A percentile compares a stretch with the other conserved stretches of the same genome.
Evolutionary conservation across 1,140 invertebrate species (phyloP).

Genomic region (Agrilus planipennis): DNA sequence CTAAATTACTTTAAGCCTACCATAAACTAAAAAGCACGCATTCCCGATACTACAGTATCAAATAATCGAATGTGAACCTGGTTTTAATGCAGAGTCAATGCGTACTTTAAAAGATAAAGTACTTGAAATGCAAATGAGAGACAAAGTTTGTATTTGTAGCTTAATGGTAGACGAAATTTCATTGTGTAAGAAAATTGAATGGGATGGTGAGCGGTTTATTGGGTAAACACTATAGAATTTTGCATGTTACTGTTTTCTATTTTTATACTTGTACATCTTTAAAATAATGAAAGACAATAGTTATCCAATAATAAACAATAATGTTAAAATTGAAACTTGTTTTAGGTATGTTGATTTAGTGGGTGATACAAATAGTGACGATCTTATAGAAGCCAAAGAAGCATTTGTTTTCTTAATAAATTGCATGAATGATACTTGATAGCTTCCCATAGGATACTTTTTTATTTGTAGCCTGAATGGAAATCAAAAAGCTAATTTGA

Average conservation of each 20-base stretch:
- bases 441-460: conserved; percentile 25
- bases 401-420: conserved; percentile 29
- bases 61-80: no score
- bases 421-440: conserved; percentile 25
- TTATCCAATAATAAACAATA: no score
- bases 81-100: conserved; percentile 31
- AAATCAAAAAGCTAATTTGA: conserved; percentile 15
- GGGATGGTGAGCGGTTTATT: conserved; percentile 11
- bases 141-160: conserved; percentile 14
- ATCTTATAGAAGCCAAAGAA: conserved; percentile 23
- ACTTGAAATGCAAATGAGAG: not conserved
- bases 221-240: no score
- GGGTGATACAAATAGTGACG: conserved; percentile 17
- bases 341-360: conserved; percentile 4
- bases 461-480: conserved; percentile 2
- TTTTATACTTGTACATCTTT: no score
- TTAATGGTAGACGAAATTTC: conserved; percentile 33
- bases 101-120: conserved; percentile 23
- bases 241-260: no score
- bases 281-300: no score
- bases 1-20: no score
- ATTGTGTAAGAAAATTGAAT: conserved; percentile 28
- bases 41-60: no score
- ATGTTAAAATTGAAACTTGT: no score
- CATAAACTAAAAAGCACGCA: no score